Percentiles rank a stretch among this genome's conserved stretches.
Conservation (phyloP, 2,113 vertebrate species). For the Xyliphius kryptos region DNA sequence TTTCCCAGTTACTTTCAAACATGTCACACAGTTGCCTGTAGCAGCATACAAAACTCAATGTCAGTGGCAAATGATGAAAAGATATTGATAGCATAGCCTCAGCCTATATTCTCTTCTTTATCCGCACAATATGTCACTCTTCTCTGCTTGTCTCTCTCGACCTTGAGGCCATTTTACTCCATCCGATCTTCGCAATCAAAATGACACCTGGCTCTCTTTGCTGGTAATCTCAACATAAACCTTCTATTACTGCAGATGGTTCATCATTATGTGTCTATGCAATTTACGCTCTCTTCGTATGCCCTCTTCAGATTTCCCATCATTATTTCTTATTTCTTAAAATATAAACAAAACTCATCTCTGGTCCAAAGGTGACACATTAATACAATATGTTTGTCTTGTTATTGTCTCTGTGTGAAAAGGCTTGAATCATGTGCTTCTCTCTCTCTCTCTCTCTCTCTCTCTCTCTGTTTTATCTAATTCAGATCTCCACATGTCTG, state of each 20-base stretch:
- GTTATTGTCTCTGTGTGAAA: too few relatives aligned
- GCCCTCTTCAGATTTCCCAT: slow-evolving; percentile 4
- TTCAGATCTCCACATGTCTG: slow-evolving; percentile 34
- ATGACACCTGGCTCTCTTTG: slow-evolving; percentile 39
- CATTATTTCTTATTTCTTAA: slow-evolving; percentile 31
- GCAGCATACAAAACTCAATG: background rate
- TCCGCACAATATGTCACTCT: background rate
- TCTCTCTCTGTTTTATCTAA: slow-evolving; percentile 45
- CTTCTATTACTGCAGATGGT: slow-evolving; percentile 45
- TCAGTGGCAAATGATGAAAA: background rate
- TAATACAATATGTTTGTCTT: slow-evolving; percentile 20
- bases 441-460: slow-evolving; percentile 33
- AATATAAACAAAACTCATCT: slow-evolving; percentile 30
- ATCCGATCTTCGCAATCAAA: slow-evolving; percentile 29
- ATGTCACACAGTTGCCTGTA: background rate
- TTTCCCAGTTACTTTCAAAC: background rate
- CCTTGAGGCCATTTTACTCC: slow-evolving; percentile 26
- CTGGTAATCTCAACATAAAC: slow-evolving; percentile 56
- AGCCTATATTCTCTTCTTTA: background rate
- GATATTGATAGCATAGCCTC: background rate
- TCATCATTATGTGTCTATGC: slow-evolving; percentile 33
- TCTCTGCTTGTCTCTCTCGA: slow-evolving; percentile 16
- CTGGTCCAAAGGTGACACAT: slow-evolving; percentile 29
- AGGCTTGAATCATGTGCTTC: background rate
- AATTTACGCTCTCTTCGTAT: slow-evolving; percentile 1